Conservation (phyloP, 2,888 invertebrate genomes). For the Junonia oenone region DNA sequence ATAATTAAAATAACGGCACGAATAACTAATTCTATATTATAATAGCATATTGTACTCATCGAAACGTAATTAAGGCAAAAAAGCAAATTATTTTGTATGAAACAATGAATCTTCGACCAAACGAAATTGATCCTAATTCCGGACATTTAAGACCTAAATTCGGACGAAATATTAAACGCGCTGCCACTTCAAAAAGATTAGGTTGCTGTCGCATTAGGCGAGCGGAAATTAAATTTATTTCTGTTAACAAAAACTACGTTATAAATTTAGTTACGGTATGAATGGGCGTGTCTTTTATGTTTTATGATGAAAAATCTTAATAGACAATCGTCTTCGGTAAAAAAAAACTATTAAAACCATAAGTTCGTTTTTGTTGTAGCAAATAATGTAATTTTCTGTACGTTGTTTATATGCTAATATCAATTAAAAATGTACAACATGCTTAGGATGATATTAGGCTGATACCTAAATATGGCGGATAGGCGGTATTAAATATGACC, state of each 20-base stretch:
- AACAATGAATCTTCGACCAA: not conserved
- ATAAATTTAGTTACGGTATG: conserved; percentile 1
- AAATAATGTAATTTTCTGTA: too few relatives aligned
- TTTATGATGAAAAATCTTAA: not conserved
- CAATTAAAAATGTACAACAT: too few relatives aligned
- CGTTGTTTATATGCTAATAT: too few relatives aligned
- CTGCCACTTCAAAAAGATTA: conserved; percentile 6
- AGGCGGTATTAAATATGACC: too few relatives aligned
- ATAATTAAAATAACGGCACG: conserved; percentile 1
- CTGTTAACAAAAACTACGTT: not conserved
- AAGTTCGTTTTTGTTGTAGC: too few relatives aligned
- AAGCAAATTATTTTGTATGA: not conserved
- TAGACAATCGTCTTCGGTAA: not conserved
- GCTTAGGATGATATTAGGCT: too few relatives aligned
- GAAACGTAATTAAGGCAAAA: conserved; percentile 14
- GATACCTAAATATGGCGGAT: too few relatives aligned
- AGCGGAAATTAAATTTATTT: conserved; percentile 9
- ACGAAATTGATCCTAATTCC: not conserved
- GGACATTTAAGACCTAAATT: not conserved
- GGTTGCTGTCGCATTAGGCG: conserved; percentile 12
- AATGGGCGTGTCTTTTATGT: not conserved
- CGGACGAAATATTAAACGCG: conserved; percentile 1
- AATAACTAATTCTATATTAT: conserved; percentile 3
- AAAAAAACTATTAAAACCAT: not conserved
- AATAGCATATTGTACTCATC: conserved; percentile 1